Evolutionary conservation across 92 coral and sea anemone species (phyloP).

Genomic region (Zoanthus sansibaricus): DNA sequence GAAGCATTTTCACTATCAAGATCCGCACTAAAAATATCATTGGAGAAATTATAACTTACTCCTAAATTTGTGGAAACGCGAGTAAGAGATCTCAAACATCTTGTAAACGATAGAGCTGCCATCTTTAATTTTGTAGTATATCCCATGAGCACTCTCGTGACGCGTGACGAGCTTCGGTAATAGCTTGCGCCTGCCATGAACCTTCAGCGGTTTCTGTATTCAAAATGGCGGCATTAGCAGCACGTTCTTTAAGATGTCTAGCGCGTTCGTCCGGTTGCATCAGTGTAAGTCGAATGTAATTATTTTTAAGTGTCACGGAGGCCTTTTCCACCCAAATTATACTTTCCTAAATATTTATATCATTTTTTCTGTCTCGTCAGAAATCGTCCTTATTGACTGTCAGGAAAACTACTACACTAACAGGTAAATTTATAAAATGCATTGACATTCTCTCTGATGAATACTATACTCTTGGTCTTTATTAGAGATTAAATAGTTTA

Average conservation of each 20-base stretch:
- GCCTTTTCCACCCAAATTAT: too few species aligned
- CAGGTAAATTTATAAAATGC: neutral
- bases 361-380: neutral
- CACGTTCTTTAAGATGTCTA: slow-evolving; percentile 82
- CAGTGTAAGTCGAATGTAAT: slow-evolving; percentile 53
- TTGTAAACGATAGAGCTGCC: slow-evolving; percentile 80
- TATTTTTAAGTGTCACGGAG: neutral
- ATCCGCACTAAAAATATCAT: neutral
- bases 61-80: slow-evolving; percentile 68
- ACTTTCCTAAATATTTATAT: neutral
- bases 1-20: neutral
- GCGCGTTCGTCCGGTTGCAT: slow-evolving; percentile 69
- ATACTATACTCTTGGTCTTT: too few species aligned
- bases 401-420: slow-evolving; percentile 1
- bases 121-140: slow-evolving; percentile 51
- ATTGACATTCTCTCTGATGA: too few species aligned
- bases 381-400: slow-evolving; percentile 30
- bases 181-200: neutral
- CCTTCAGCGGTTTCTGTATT: slow-evolving; percentile 24
- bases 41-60: slow-evolving; percentile 49
- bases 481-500: too few species aligned
- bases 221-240: slow-evolving; percentile 89
- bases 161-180: neutral
- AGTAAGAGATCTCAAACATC: slow-evolving; percentile 83
- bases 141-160: slow-evolving; percentile 55